These are phyloP conservation scores for Astur gentilis DNA, from an alignment of 2,113 vertebrate species.

Conservation along the genomic window DNA sequence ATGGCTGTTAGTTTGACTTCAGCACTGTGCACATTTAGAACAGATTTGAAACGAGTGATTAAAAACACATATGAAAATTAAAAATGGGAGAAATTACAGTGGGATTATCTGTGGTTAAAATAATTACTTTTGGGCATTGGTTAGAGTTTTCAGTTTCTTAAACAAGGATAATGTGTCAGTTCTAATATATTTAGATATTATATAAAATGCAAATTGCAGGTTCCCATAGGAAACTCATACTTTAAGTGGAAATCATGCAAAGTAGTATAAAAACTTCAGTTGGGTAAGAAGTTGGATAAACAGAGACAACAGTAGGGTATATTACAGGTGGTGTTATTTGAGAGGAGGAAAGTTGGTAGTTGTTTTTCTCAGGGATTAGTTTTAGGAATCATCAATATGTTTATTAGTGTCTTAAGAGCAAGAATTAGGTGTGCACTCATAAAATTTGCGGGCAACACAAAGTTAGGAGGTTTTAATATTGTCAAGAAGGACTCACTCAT, in stretches of 20 bases:
- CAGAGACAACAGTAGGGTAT: not conserved
- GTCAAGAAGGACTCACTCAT: not conserved
- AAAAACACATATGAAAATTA: not conserved
- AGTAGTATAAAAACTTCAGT: not conserved
- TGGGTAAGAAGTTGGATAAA: not conserved
- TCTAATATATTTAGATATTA: not conserved
- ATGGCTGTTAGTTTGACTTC: not conserved
- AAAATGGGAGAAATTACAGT: not conserved
- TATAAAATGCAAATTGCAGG: not conserved
- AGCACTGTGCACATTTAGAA: not conserved
- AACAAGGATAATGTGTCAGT: not conserved
- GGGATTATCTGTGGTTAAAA: not conserved
- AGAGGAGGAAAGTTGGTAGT: not conserved
- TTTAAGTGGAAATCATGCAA: not conserved
- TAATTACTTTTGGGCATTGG: not conserved
- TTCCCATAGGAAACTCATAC: not conserved
- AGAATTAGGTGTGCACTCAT: not conserved
- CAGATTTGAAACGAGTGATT: not conserved
- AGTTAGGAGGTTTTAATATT: not conserved
- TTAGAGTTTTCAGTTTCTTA: not conserved
- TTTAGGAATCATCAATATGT: not conserved
- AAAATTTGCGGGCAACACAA: not conserved
- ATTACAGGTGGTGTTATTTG: not conserved
- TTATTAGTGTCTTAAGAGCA: not conserved
- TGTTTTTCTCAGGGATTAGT: not conserved